Base-by-base conservation (phyloP, 2,797 vertebrate genomes). In the Petrocephalus schoutedeni region DNA sequence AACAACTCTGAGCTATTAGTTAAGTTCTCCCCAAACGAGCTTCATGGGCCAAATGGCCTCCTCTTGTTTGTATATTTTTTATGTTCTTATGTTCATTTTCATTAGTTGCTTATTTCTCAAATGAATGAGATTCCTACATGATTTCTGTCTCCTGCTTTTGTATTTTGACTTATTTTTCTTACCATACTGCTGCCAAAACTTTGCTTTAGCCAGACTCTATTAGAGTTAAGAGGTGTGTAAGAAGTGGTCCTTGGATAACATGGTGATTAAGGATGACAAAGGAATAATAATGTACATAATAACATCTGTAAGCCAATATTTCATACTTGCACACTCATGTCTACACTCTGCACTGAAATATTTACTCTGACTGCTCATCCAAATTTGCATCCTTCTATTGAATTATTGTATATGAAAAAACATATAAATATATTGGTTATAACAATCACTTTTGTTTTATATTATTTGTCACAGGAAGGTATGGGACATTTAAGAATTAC, bases 401-500 rank as follows among this genome's bases (percentile, higher is more conserved):
- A 49, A 19, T 82, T 82, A 45, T 45, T 82, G 36, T 82, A 51
- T 82, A 82, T 51, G 36, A 82, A 41, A 41, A 51, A 36, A 45
- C 3, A 51, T 82, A 45, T 16, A 45, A 82, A 82, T 82, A 49
- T 41, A 82, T 82, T n/a, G 77, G 77, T 82, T 82, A 45, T 82
- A 82, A 82, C 19, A 0, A 82, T 82, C 36, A 82, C 41, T 82
- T 82, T 82, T 82, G 77, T 82, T 82, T 49, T 82, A 45, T 82
- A 51, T 82, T 51, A 51, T 82, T 82, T 82, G 36, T 51, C 36
- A 36, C 94, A 99, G 98, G 98, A 99, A 90, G 98, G 98, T 90
- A 99, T 99, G 98, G 98, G 98, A 84, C 97, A 97, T 93, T 95
- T 99, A 92, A 97, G 98, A 94, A 99, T 99, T 94, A 99, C 98